A percentile compares a stretch with the other conserved stretches of the same genome.
These are phyloP conservation scores for Delichon dasypus DNA, from an alignment of 2,797 vertebrate genomes.

Conservation along the genomic window DNA sequence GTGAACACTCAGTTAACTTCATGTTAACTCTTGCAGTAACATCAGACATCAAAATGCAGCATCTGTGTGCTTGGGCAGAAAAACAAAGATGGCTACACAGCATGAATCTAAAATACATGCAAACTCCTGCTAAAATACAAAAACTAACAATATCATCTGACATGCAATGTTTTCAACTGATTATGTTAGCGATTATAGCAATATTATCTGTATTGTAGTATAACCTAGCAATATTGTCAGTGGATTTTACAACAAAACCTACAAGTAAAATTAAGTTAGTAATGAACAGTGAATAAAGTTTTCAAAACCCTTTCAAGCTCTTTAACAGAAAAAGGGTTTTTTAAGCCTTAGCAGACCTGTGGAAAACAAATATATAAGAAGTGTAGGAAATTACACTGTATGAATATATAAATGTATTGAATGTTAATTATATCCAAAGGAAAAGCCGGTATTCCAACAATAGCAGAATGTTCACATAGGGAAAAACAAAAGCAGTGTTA, in stretches of 20 bases:
- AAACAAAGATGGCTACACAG: background rate
- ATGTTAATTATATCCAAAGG: background rate
- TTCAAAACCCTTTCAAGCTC: background rate
- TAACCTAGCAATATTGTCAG: background rate
- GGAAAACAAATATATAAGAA: background rate
- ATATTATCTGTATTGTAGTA: background rate
- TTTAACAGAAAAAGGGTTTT: background rate
- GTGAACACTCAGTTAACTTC: background rate
- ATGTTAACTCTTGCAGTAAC: background rate
- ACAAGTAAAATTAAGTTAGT: background rate
- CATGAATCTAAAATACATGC: background rate
- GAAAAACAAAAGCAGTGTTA: background rate
- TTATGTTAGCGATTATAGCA: rapidly evolving
- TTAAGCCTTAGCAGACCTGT: background rate
- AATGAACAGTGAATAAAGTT: background rate
- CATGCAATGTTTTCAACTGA: background rate
- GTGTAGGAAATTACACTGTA: background rate
- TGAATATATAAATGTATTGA: background rate
- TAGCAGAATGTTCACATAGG: background rate
- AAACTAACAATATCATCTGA: background rate
- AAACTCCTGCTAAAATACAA: background rate
- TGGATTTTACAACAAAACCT: background rate
- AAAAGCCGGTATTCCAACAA: background rate
- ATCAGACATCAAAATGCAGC: rapidly evolving
- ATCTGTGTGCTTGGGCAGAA: background rate